Conservation (phyloP, 2,797 vertebrate genomes). For the Okamejei kenojei region DNA sequence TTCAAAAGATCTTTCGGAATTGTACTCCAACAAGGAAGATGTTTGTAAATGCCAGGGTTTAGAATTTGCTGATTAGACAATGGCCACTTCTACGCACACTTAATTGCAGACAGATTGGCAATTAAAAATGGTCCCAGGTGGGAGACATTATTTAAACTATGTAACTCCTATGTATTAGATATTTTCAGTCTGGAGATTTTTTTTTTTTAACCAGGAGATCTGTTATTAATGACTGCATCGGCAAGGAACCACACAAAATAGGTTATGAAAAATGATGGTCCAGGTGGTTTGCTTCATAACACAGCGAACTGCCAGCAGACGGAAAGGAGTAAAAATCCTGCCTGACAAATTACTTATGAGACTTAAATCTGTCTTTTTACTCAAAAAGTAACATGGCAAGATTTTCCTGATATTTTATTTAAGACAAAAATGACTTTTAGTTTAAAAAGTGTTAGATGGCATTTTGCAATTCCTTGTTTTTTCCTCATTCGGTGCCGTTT, state of each 20-base stretch:
- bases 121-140: not conserved
- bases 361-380: not conserved
- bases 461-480: too few species aligned
- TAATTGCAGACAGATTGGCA: constrained; percentile 17
- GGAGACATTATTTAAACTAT: not conserved
- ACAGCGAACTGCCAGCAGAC: not conserved
- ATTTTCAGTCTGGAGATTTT: not conserved
- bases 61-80: not conserved
- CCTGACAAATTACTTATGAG: not conserved
- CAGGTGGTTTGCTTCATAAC: not conserved
- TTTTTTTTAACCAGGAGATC: not conserved
- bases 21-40: not conserved
- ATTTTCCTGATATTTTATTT: not conserved
- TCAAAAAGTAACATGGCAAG: not conserved
- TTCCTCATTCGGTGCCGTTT: too few species aligned
- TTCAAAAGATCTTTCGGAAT: too few species aligned
- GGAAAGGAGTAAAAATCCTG: not conserved
- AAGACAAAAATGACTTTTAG: too few species aligned
- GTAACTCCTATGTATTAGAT: not conserved
- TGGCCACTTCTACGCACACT: not conserved
- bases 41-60: not conserved
- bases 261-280: not conserved
- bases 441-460: too few species aligned
- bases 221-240: not conserved
- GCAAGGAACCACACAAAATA: constrained; percentile 4